A percentile compares a stretch with the other conserved stretches of the same genome.
Evolutionary conservation across 2,797 vertebrate genomes (phyloP).

Genomic region (Heliangelus exortis): DNA sequence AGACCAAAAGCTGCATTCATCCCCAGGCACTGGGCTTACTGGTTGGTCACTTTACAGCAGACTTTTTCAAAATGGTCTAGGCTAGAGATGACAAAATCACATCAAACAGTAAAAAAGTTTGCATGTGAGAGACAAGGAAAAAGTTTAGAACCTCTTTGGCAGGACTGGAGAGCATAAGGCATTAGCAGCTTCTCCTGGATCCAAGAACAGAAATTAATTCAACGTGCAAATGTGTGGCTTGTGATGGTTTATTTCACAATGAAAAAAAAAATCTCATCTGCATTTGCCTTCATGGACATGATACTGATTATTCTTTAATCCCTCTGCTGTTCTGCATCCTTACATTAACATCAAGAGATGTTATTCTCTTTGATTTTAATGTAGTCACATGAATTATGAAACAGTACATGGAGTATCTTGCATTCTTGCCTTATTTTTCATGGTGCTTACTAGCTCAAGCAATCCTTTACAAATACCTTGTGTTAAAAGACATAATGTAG

Average conservation of each 20-base stretch:
- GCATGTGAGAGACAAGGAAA: not conserved
- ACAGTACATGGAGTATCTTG: not conserved
- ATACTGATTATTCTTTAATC: slow-evolving; percentile 24
- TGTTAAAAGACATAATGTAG: not conserved
- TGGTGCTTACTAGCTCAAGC: not conserved
- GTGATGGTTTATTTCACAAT: not conserved
- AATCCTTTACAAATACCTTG: not conserved
- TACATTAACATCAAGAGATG: not conserved
- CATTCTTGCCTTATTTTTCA: not conserved
- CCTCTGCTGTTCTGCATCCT: slow-evolving; percentile 1
- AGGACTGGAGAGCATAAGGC: not conserved
- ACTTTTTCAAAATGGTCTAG: not conserved
- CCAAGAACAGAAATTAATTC: not conserved
- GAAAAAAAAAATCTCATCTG: slow-evolving; percentile 2
- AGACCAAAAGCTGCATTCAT: not conserved
- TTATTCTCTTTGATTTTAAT: slow-evolving; percentile 22
- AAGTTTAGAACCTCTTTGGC: not conserved
- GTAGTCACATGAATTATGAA: slow-evolving; percentile 26
- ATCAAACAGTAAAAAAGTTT: not conserved
- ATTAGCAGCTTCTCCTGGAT: not conserved
- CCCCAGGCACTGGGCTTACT: not conserved
- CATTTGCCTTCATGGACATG: not conserved
- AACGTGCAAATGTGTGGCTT: not conserved
- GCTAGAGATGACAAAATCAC: not conserved
- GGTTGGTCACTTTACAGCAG: not conserved